phyloP scores from a whole-genome alignment of 2,888 invertebrate species.

The Diloba caeruleocephala region DNA sequence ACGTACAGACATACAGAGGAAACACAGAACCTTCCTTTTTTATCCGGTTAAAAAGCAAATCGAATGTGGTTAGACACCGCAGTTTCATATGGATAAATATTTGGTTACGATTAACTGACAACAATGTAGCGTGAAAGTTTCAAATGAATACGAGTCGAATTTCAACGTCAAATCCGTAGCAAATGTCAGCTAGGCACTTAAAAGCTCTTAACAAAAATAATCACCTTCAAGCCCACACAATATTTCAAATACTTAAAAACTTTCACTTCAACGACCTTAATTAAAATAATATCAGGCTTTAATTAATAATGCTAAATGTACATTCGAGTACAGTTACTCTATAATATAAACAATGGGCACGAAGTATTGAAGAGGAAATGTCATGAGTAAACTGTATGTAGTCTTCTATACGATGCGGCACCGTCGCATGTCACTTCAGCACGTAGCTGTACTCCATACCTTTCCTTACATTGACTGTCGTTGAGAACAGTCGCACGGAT shows the following conservation, averaged over 20 bases:
- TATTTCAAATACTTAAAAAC: conserved; percentile 29
- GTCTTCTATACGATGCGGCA: conserved; percentile 34
- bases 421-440: conserved; percentile 40
- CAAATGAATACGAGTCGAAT: conserved; percentile 8
- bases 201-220: conserved; percentile 38
- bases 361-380: conserved; percentile 58
- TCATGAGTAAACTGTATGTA: conserved; percentile 43
- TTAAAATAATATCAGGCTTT: conserved; percentile 20
- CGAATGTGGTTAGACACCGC: too few relatives aligned
- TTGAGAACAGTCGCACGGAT: conserved; percentile 41
- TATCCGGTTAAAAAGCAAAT: too few relatives aligned
- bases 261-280: conserved; percentile 33
- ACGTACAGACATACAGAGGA: too few relatives aligned
- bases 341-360: conserved; percentile 43
- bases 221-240: conserved; percentile 30
- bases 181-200: conserved; percentile 20
- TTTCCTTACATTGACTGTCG: conserved; percentile 48
- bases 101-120: neutral
- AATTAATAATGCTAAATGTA: conserved; percentile 26
- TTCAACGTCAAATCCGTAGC: conserved; percentile 9
- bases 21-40: too few relatives aligned
- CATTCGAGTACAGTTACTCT: conserved; percentile 31
- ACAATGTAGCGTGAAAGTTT: conserved; percentile 14
- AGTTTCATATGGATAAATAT: neutral
- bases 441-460: conserved; percentile 53